Evolutionary conservation across 2,797 vertebrate genomes (phyloP).

Genomic region (Cryptoblepharus egeriae): DNA sequence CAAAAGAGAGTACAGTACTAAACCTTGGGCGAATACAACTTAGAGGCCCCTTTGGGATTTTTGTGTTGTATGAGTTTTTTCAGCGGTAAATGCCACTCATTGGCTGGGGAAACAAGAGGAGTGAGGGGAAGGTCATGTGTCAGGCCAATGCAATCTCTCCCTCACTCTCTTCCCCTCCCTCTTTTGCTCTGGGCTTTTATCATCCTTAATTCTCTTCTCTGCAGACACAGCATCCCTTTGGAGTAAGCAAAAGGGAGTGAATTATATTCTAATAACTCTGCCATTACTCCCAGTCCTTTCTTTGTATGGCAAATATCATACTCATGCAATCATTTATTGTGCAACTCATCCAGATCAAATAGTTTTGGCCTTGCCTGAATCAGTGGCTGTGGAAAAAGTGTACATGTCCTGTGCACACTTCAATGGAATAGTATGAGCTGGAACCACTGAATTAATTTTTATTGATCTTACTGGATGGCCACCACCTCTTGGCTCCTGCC

Average conservation of each 20-base stretch:
- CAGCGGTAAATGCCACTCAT: constrained; percentile 33
- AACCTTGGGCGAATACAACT: constrained; percentile 5
- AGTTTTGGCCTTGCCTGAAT: not conserved
- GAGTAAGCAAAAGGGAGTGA: not conserved
- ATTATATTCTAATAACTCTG: not conserved
- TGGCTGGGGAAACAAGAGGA: constrained; percentile 30
- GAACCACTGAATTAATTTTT: not conserved
- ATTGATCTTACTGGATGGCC: not conserved
- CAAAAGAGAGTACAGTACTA: constrained; percentile 15
- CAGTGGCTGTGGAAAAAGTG: too few relatives aligned
- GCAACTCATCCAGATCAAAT: not conserved
- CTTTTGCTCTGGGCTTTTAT: not conserved
- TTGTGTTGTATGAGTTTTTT: not conserved
- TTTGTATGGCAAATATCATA: constrained; percentile 9
- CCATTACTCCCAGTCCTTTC: not conserved
- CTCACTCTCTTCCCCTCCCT: not conserved
- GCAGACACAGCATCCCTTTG: constrained; percentile 14
- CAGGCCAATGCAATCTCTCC: constrained; percentile 1
- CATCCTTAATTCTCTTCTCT: constrained; percentile 28
- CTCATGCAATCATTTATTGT: not conserved
- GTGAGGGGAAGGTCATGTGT: constrained; percentile 1
- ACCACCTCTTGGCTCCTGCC: not conserved
- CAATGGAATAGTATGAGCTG: not conserved
- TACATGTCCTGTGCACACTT: not conserved
- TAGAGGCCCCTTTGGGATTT: not conserved